Evolutionary conservation across 2,797 vertebrate genomes (phyloP).

Genomic region (Bradypus variegatus): DNA sequence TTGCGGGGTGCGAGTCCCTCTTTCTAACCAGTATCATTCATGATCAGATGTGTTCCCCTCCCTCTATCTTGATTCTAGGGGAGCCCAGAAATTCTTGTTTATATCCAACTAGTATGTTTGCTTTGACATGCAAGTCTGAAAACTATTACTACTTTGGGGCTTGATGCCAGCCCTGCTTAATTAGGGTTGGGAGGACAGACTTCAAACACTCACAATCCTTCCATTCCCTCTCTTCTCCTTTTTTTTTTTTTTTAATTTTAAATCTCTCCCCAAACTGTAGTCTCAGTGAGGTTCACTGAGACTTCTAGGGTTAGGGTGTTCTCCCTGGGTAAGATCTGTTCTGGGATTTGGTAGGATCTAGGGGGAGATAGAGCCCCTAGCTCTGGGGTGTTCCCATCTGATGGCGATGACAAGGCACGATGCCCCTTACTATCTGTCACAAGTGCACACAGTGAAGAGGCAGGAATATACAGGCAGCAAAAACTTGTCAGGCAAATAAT

Average conservation of each 20-base stretch:
- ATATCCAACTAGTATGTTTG: background rate
- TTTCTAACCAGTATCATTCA: too few relatives aligned
- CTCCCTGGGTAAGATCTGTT: background rate
- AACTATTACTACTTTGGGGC: background rate
- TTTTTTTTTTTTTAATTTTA: background rate
- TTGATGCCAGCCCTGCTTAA: background rate
- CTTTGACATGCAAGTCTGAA: background rate
- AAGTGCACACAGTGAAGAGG: fast-evolving
- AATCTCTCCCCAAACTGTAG: background rate
- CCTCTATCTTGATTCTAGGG: background rate
- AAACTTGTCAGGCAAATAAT: too few relatives aligned
- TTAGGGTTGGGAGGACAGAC: background rate
- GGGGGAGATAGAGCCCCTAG: fast-evolving
- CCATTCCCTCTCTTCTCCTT: background rate
- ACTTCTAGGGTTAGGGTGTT: background rate
- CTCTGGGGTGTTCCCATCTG: background rate
- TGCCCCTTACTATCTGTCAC: background rate
- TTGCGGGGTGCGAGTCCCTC: background rate
- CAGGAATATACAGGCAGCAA: background rate
- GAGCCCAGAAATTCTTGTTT: background rate
- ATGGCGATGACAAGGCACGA: background rate
- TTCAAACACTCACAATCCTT: too few relatives aligned
- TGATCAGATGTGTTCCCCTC: background rate
- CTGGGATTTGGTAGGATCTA: background rate
- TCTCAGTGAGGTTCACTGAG: background rate